Conservation (phyloP, 2,113 vertebrate species). For the Ellobius talpinus region DNA sequence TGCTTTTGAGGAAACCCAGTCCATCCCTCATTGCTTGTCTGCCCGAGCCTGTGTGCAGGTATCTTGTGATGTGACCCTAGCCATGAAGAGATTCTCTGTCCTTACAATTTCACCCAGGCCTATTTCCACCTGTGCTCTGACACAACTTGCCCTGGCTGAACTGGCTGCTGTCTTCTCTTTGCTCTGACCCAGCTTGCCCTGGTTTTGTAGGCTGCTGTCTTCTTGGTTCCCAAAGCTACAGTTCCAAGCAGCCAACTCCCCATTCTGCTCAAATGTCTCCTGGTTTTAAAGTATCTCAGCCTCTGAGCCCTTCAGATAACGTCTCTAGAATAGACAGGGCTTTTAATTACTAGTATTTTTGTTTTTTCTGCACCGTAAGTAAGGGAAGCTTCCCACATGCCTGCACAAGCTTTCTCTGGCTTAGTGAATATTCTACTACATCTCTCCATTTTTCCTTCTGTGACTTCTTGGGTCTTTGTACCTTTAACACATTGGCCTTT, state of each 20-base stretch:
- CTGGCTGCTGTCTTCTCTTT: not conserved
- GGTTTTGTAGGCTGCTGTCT: too few relatives aligned
- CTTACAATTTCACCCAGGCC: not conserved
- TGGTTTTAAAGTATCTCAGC: not conserved
- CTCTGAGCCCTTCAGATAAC: not conserved
- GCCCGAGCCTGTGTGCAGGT: rapidly evolving
- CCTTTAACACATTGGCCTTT: not conserved
- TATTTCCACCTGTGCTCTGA: not conserved
- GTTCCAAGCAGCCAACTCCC: not conserved
- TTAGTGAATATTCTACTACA: not conserved
- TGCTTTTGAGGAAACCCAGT: not conserved
- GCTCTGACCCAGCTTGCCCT: too few relatives aligned
- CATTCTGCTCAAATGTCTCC: not conserved
- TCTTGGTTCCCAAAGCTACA: too few relatives aligned
- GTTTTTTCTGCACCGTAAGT: not conserved
- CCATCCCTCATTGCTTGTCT: rapidly evolving
- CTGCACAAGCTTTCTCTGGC: not conserved
- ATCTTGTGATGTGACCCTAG: not conserved
- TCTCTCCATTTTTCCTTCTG: not conserved
- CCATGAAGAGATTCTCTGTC: rapidly evolving
- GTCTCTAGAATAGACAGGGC: too few relatives aligned
- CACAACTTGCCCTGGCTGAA: too few relatives aligned
- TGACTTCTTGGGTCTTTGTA: not conserved
- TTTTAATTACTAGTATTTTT: rapidly evolving
- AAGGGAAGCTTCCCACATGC: too few relatives aligned